Conservation (phyloP, 2,888 invertebrate genomes). For the Hyppa rectilinea region DNA sequence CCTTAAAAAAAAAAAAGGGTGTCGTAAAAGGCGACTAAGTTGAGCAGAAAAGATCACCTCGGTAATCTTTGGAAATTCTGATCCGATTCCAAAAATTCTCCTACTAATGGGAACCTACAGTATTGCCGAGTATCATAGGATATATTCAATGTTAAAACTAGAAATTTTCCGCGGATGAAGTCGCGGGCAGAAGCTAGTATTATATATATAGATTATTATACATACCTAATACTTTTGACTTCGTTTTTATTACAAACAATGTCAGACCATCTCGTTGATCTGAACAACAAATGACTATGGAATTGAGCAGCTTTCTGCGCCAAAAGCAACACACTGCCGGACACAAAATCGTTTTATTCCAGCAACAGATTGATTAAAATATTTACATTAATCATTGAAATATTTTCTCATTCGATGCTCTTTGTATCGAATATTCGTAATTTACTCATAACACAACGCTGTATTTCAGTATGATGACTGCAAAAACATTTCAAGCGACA, state of each 20-base stretch:
- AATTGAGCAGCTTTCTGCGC: not conserved
- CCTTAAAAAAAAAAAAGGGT: too few relatives aligned
- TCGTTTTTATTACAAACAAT: not conserved
- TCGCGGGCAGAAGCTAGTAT: too few relatives aligned
- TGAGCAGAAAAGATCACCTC: too few relatives aligned
- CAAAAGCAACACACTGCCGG: not conserved
- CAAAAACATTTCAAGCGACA: conserved; percentile 28
- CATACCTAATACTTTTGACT: not conserved
- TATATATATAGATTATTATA: too few relatives aligned
- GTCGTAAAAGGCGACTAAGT: too few relatives aligned
- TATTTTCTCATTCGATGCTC: not conserved
- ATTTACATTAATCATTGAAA: not conserved
- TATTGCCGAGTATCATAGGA: too few relatives aligned
- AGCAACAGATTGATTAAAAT: not conserved
- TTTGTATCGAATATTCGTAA: not conserved
- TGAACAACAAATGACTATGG: not conserved
- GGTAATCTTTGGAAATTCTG: too few relatives aligned
- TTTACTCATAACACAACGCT: not conserved
- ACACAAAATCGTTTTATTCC: too few relatives aligned
- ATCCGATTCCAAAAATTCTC: too few relatives aligned
- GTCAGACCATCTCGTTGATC: not conserved
- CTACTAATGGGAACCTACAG: too few relatives aligned
- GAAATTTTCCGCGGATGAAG: too few relatives aligned
- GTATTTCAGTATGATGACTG: not conserved
- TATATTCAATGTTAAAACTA: too few relatives aligned